These are phyloP conservation scores for Leuciscus waleckii DNA, from an alignment of 2,797 vertebrate genomes.

Conservation along the genomic window DNA sequence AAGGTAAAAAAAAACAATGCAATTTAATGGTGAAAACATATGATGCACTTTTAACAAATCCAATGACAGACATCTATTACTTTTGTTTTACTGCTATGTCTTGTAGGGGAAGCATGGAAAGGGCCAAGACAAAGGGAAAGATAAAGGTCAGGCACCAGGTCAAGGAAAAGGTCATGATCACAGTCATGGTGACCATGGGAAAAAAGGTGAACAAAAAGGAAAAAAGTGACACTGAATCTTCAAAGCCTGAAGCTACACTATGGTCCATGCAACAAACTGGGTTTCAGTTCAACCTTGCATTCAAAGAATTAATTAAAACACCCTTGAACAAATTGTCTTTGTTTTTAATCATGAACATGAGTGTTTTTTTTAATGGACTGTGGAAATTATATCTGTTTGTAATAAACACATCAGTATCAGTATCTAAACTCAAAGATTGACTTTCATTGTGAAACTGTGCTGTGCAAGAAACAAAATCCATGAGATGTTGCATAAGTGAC, in stretches of 20 bases:
- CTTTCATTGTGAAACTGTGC: neutral
- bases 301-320: neutral
- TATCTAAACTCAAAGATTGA: neutral
- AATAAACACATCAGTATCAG: neutral
- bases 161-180: neutral
- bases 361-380: neutral
- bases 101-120: constrained; percentile 15
- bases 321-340: neutral
- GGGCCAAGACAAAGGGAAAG: neutral
- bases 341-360: neutral
- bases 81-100: neutral
- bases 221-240: neutral
- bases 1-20: neutral
- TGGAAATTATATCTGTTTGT: too few species aligned
- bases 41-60: neutral
- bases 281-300: neutral
- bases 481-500: neutral
- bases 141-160: neutral
- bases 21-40: neutral
- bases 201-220: neutral
- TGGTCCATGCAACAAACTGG: neutral
- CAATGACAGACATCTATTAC: neutral
- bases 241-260: neutral
- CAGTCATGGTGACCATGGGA: neutral
- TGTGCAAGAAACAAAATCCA: neutral